Base-by-base conservation (phyloP, 2,888 invertebrate species). In the Sycophila texana region DNA sequence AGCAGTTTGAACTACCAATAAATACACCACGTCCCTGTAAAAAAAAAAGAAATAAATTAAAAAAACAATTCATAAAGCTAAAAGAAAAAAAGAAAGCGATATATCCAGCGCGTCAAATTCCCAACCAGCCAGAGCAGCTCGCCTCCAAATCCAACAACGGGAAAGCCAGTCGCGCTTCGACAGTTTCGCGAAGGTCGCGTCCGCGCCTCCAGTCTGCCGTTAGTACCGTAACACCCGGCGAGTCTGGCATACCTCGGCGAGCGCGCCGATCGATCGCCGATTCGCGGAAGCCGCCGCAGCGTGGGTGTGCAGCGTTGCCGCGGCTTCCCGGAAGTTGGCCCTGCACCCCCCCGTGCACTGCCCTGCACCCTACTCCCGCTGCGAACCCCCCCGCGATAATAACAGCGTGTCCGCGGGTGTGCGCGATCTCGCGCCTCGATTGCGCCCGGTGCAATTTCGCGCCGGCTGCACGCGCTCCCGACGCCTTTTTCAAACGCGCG, bases 101-200 rank as follows among this genome's bases (percentile, higher is more conserved):
- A n/a, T n/a, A 10, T 39, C 39, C 10, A 10, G 0, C 39, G 39
- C 26, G 26, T 26, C 3, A 7, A 39, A 39, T 39, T 1, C 39
- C 10, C 39, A 10, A 10, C 10, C 39, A 39, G 7, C 39, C 39
- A 39, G 4, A 39, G 4, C 39, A 10, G 10, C 39, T 10, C 39
- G 26, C 26, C 26, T 26, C 39, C 39, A 10, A 39, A 39, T 39
- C 39, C 39, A 10, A 1, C 39, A 39, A 39, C 39, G 39, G 39
- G 10, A 39, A 39, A 39, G 1, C 10, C 39, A 39, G 39, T 4
- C 67, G 22, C 26, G n/a, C 16, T 3, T n/a, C 4, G 39, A 30
- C 26, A 53, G 53, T 68, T 68, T 63, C 63, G 18, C 63, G 63
- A 63, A 63, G 63, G 63, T 39, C 63, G 63, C 30, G 30, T 39